These are phyloP conservation scores for Gadopsis bispinosus DNA, from an alignment of 2,797 vertebrate genomes.

Conservation along the genomic window DNA sequence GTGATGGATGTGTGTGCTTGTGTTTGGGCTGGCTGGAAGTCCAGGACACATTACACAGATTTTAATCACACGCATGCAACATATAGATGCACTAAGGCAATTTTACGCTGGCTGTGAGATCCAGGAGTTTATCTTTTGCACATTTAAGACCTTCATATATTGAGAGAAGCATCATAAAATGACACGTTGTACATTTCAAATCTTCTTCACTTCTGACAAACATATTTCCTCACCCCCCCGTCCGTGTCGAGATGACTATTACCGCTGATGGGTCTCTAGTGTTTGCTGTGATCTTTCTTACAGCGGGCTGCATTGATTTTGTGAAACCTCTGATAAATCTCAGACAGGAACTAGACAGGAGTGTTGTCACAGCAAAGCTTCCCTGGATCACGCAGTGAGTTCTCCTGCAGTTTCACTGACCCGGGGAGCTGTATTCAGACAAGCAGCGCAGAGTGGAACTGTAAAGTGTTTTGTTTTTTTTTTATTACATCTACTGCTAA, in stretches of 20 bases:
- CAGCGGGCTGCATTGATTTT: constrained; percentile 83
- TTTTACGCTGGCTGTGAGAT: constrained; percentile 20
- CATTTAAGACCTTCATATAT: constrained; percentile 48
- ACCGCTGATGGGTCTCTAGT: constrained; percentile 79
- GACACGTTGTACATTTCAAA: constrained; percentile 43
- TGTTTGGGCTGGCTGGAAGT: constrained; percentile 68
- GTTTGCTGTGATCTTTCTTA: constrained; percentile 80
- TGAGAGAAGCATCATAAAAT: constrained; percentile 37
- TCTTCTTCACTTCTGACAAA: constrained; percentile 64
- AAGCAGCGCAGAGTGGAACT: constrained; percentile 52
- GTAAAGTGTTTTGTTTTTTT: constrained; percentile 35
- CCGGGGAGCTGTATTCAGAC: constrained; percentile 76
- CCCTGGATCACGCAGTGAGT: constrained; percentile 77
- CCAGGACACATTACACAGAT: constrained; percentile 69
- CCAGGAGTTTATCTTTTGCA: constrained; percentile 27
- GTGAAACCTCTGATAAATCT: constrained; percentile 82
- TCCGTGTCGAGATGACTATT: constrained; percentile 72
- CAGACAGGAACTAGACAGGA: constrained; percentile 79
- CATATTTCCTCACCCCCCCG: constrained; percentile 12
- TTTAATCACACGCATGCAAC: constrained; percentile 49
- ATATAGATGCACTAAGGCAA: constrained; percentile 58
- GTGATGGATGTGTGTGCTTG: constrained; percentile 77
- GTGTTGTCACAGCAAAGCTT: constrained; percentile 85
- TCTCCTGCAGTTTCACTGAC: constrained; percentile 75
- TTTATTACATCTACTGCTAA: constrained; percentile 58